Evolutionary conservation across 2,888 invertebrate species (phyloP), one percentile per base, ranked within the genome.

Genomic region (Erebia ligea): DNA sequence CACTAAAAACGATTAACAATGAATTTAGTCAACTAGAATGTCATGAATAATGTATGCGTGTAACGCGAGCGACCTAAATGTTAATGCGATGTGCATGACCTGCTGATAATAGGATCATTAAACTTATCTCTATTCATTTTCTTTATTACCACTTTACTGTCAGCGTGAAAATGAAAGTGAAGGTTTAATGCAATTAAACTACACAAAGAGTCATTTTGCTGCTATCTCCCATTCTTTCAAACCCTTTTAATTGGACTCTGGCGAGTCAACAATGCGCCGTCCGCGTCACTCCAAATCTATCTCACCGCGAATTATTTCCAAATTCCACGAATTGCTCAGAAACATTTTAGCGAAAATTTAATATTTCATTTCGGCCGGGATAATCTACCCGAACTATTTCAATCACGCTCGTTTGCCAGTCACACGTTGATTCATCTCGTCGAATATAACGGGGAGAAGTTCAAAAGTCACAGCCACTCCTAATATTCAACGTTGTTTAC

Each of bases 231-330:
- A 19, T 69, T 69, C 65, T 56, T 70, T 70, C 64, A 56, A 69
- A 48, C 69, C 57, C 25, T 62, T 62, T 68, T 69, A 67, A 72
- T 72, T 65, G 67, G 70, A 62, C 58, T 69, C 56, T 40, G 50
- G 50, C 25, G 6, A 61, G 64, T 65, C 40, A 66, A 73, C 68
- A 70, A 73, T 58, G 66, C 65, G 62, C 57, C 67, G 58, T 67
- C 58, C 9, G 57, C 48, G 58, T 66, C 58, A 58, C 15, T 5
- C 66, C 2, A 25, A 50, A 58, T 67, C 25, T 54, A 11, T 19
- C n/a, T 50, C 34, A 17, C n/a, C 13, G 40, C 54, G 21, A 57
- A 66, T 56, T 66, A 17, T 62, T 62, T 62, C 21, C 62, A 21
- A 19, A 52, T 25, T 52, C 17, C 25, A 52, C 25, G 63, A 13